These are phyloP conservation scores for Corythaeola cristata DNA, from an alignment of 2,113 vertebrate genomes.

Conservation along the genomic window DNA sequence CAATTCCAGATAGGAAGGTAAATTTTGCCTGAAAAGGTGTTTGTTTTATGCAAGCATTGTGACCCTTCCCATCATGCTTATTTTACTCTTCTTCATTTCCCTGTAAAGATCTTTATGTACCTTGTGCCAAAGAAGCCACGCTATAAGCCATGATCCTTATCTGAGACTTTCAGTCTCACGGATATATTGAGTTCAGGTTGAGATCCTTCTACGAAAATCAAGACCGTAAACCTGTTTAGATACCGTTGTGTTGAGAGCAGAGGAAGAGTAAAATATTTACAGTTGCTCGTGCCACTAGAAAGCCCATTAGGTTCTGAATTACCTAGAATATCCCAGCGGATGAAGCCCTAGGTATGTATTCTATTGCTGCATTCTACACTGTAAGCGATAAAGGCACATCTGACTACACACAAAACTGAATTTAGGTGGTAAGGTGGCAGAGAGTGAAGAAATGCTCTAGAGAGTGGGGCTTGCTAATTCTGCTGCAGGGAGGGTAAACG, in stretches of 20 bases:
- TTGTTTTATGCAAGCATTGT: not conserved
- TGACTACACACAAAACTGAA: not conserved
- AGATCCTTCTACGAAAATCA: not conserved
- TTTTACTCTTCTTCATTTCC: not conserved
- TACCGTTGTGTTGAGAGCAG: not conserved
- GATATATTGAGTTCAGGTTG: not conserved
- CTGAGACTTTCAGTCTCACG: not conserved
- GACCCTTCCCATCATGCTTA: not conserved
- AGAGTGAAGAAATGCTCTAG: not conserved
- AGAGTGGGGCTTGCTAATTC: not conserved
- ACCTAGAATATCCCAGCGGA: not conserved
- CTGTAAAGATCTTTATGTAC: not conserved
- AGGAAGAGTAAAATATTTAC: not conserved
- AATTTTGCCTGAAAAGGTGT: not conserved
- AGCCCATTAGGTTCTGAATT: not conserved
- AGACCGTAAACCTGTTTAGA: not conserved
- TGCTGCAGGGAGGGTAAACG: not conserved
- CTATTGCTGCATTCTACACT: not conserved
- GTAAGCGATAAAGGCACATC: not conserved
- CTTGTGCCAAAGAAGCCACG: not conserved
- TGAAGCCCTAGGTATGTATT: not conserved
- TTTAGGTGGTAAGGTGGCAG: not conserved
- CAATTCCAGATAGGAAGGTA: not conserved
- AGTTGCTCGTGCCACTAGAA: not conserved
- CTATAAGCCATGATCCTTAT: not conserved